phyloP scores from a whole-genome alignment of 2,797 vertebrate species.

The Aplochiton taeniatus region DNA sequence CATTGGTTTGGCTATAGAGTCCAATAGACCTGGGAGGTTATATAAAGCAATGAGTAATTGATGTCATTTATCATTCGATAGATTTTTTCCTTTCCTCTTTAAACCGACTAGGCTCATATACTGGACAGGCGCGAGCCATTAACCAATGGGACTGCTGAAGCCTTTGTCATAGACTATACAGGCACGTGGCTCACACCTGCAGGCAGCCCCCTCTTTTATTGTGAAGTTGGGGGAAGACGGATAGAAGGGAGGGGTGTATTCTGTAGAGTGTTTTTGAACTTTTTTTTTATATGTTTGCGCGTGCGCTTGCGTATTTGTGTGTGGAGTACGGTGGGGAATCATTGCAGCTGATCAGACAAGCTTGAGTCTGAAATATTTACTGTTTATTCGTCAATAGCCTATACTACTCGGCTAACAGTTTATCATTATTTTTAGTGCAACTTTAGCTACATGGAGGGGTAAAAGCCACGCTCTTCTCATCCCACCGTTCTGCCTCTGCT shows the following conservation, averaged over 20 bases:
- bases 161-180: constrained; percentile 60
- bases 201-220: constrained; percentile 30
- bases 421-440: no score
- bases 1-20: constrained; percentile 60
- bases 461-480: no score
- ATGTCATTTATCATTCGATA: constrained; percentile 78
- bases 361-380: no score
- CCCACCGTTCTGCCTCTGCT: no score
- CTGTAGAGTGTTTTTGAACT: not conserved
- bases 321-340: not conserved
- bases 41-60: constrained; percentile 76
- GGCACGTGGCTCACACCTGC: constrained; percentile 81
- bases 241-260: not conserved
- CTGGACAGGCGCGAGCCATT: constrained; percentile 56
- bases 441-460: no score
- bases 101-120: constrained; percentile 32
- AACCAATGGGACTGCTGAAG: constrained; percentile 60
- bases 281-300: constrained; percentile 32
- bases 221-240: not conserved
- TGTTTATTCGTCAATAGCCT: not conserved
- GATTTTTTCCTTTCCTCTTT: constrained; percentile 58
- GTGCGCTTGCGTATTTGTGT: not conserved
- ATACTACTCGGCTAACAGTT: not conserved
- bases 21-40: constrained; percentile 53
- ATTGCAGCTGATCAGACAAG: no score